Evolutionary conservation across 2,113 vertebrate species (phyloP), one percentile per base, ranked within the genome.

Genomic region (Daubentonia madagascariensis): DNA sequence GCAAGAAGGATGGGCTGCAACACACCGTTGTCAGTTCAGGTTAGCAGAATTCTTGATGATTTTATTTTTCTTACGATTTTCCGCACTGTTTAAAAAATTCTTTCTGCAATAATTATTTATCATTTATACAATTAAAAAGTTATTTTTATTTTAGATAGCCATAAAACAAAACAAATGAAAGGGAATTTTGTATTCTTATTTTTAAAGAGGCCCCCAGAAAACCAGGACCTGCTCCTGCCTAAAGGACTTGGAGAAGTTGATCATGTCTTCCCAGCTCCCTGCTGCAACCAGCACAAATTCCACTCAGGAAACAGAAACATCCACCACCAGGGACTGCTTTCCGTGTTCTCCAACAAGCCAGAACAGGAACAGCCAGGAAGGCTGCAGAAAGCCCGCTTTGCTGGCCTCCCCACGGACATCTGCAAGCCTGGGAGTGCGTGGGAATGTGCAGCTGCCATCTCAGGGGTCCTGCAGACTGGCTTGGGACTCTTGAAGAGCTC

Each of bases 181-280:
- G 8, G 54, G 10, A 48, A 57, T 48, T 73, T 59, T 48, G 7
- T 63, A 40, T 40, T 81, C 40, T 52, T 35, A 52, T 37, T 85
- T 35, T 57, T 73, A 73, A 48, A 73, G 30, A 1, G 37, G 16
- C 10, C 17, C n/a, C 57, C 18, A n/a, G 54, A 57, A 45, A 40
- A 14, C 8, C 0, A 1, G 37, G 37, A 7, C 9, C 22, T 54
- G 54, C 11, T 35, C 37, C 37, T 8, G 54, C 40, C 57, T 30
- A 25, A 1, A 1, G 48, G 78, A 59, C 13, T 2, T 1, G 0
- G 9, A 37, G 40, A 22, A 32, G n/a, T 23, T 50, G 5, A 48
- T 4, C 1, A 1, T 72, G 30, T 37, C 32, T n/a, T 45, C 20
- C 57, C 13, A 43, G 25, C 30, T 37, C 13, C 0, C 0, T 3